A percentile compares a stretch with the other conserved stretches of the same genome.
phyloP scores from a whole-genome alignment of 2,113 vertebrate species.

The Nymphicus hollandicus region DNA sequence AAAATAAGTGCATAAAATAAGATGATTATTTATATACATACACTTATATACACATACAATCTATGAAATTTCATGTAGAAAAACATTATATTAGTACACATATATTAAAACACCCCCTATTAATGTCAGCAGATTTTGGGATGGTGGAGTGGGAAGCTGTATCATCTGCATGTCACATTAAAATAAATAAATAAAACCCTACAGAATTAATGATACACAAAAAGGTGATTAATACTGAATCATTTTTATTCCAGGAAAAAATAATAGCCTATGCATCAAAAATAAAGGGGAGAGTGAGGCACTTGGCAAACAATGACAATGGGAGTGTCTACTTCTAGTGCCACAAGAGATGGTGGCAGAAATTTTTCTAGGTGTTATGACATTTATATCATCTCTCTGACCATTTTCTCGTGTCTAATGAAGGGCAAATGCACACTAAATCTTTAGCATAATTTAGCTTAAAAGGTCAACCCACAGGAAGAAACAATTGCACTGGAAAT shows the following conservation, averaged over 20 bases:
- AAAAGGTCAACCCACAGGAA: background rate
- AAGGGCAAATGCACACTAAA: background rate
- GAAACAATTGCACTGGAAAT: background rate
- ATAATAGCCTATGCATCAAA: background rate
- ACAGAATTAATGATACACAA: background rate
- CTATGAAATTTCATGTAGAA: background rate
- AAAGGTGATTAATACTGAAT: background rate
- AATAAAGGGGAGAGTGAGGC: background rate
- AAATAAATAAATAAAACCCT: background rate
- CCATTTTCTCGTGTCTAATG: background rate
- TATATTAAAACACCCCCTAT: background rate
- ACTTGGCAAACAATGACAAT: background rate
- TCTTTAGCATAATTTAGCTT: background rate
- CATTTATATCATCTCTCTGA: background rate
- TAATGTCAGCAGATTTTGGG: background rate
- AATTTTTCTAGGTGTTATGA: background rate
- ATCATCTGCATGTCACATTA: background rate
- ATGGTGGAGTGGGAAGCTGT: background rate
- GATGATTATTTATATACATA: background rate
- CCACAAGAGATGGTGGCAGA: fast-evolving
- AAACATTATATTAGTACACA: background rate
- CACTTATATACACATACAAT: background rate
- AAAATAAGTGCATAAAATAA: background rate
- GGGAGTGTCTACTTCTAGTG: background rate
- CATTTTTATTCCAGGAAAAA: background rate